phyloP scores from a whole-genome alignment of 2,888 invertebrate species.

The Zeuzera pyrina region DNA sequence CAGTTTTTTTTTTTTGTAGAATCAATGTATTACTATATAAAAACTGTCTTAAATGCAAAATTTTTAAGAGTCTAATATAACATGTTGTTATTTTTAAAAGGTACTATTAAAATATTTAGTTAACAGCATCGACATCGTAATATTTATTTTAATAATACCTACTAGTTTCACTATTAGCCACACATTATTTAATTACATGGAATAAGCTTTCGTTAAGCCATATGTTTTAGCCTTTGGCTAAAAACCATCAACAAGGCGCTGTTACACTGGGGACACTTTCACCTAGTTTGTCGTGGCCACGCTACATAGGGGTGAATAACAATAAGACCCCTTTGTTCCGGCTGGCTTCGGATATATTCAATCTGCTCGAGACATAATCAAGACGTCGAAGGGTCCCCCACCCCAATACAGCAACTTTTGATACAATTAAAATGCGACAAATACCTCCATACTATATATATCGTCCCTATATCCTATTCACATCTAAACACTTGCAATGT shows the following conservation, averaged over 20 bases:
- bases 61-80: too few relatives aligned
- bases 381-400: slow-evolving; percentile 39
- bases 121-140: too few relatives aligned
- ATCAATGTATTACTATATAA: too few relatives aligned
- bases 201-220: neutral
- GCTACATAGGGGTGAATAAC: slow-evolving; percentile 62
- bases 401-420: neutral
- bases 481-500: too few relatives aligned
- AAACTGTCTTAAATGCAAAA: too few relatives aligned
- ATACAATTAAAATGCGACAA: neutral
- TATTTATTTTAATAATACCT: neutral
- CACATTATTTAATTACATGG: neutral
- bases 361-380: slow-evolving; percentile 57
- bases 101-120: too few relatives aligned
- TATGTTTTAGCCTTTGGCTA: neutral
- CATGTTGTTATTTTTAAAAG: too few relatives aligned
- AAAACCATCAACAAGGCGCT: slow-evolving; percentile 12
- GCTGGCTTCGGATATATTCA: slow-evolving; percentile 51
- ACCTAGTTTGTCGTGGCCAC: slow-evolving; percentile 47
- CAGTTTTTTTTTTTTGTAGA: slow-evolving; percentile 26
- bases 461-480: too few relatives aligned
- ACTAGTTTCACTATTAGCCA: neutral
- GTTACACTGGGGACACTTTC: slow-evolving; percentile 34
- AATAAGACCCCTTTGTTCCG: slow-evolving; percentile 63
- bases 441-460: too few relatives aligned